A percentile compares a stretch with the other conserved stretches of the same genome.
Conservation (phyloP, 1,140 invertebrate genomes). For the Phenacoccus solenopsis region DNA sequence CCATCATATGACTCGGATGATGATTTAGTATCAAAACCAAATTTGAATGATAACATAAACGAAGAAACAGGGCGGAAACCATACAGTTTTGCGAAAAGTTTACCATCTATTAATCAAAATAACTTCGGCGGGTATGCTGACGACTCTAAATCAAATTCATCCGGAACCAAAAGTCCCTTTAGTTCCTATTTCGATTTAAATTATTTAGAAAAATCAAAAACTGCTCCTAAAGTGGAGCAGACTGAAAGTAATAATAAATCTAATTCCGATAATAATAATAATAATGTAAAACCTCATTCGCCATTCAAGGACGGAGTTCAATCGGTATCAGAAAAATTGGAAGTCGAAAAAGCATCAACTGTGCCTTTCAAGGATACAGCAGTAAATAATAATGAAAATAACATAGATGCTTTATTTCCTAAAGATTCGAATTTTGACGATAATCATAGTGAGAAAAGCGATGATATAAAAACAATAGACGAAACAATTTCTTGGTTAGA, state of each 20-base stretch:
- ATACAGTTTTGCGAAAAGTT: not conserved
- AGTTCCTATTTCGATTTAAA: not conserved
- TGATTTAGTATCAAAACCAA: not conserved
- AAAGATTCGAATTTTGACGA: not conserved
- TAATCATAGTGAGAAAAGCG: slow-evolving; percentile 11
- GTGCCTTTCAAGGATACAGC: no score
- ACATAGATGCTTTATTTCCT: not conserved
- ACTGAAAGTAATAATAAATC: not conserved
- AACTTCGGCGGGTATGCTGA: not conserved
- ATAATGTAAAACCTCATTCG: not conserved
- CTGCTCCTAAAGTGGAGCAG: not conserved
- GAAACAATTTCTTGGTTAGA: slow-evolving; percentile 19
- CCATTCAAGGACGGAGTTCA: not conserved
- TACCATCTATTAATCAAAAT: not conserved
- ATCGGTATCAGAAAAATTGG: not conserved
- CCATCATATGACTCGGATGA: not conserved
- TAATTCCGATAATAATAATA: not conserved
- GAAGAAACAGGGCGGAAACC: not conserved
- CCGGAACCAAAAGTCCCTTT: not conserved
- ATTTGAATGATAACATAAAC: not conserved
- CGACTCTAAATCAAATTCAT: not conserved
- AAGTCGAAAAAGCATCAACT: not conserved
- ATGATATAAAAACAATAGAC: not conserved
- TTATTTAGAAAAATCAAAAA: not conserved
- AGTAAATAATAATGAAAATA: not conserved